Conservation (phyloP, 1,140 invertebrate species). For the Leptonema lineaticorne region DNA sequence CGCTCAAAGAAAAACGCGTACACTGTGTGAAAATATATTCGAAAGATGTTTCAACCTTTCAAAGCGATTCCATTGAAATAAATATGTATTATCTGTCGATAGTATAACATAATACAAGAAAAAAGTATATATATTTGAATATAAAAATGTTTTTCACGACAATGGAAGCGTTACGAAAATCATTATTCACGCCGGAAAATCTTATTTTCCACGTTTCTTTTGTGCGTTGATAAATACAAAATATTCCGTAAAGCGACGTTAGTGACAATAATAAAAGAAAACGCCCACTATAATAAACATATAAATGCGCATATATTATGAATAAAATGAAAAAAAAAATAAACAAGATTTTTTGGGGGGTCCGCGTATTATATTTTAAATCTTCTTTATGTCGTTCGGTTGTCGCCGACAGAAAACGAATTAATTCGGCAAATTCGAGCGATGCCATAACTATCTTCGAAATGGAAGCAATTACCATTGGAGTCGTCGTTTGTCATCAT, state of each 20-base stretch:
- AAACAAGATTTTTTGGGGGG: no score
- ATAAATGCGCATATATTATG: no score
- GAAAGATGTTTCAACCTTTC: background rate
- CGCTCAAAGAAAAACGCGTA: background rate
- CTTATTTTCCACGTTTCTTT: background rate
- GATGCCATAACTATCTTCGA: background rate
- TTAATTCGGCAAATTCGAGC: constrained; percentile 1
- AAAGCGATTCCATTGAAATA: background rate
- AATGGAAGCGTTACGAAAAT: background rate
- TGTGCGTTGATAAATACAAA: background rate
- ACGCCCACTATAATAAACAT: no score
- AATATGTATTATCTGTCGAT: background rate
- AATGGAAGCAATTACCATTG: background rate
- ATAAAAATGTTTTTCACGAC: no score
- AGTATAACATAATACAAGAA: background rate
- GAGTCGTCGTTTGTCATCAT: constrained; percentile 10
- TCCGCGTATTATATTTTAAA: no score
- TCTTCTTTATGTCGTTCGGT: background rate
- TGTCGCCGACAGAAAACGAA: background rate
- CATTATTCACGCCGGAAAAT: background rate
- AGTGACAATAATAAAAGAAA: no score
- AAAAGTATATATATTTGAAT: no score
- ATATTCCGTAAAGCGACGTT: no score
- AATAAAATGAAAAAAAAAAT: background rate
- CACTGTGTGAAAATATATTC: background rate